Evolutionary conservation across 2,113 vertebrate genomes (phyloP).

Genomic region (Triplophysa rosa): DNA sequence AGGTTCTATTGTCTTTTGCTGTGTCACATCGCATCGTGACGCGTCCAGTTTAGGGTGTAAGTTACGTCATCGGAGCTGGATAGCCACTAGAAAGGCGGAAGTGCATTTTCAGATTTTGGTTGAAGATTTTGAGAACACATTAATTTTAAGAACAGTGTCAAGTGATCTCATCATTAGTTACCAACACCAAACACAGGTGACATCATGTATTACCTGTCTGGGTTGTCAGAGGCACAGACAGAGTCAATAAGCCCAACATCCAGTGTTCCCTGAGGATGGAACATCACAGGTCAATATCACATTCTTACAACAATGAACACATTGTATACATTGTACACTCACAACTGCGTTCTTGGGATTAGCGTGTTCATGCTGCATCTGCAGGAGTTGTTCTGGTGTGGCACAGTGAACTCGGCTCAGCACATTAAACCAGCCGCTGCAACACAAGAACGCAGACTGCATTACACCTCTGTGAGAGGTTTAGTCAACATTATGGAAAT

Average conservation of each 20-base stretch:
- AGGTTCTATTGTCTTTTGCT: too few species aligned
- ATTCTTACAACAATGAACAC: background rate
- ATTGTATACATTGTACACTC: constrained; percentile 59
- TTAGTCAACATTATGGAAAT: constrained; percentile 35
- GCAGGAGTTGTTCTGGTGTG: constrained; percentile 84
- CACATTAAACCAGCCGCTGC: constrained; percentile 88
- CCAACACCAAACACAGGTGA: background rate
- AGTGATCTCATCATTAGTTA: too few species aligned
- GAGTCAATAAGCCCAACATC: constrained; percentile 91
- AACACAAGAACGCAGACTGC: constrained; percentile 30
- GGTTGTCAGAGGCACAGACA: constrained; percentile 90
- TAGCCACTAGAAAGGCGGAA: too few species aligned
- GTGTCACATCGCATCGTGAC: too few species aligned
- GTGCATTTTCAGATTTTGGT: too few species aligned
- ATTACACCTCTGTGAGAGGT: background rate
- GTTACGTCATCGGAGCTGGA: too few species aligned
- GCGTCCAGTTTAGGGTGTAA: too few species aligned
- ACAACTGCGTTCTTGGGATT: constrained; percentile 94
- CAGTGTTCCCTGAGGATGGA: constrained; percentile 79
- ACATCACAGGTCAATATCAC: background rate
- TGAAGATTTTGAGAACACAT: too few species aligned
- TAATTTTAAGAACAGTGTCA: too few species aligned
- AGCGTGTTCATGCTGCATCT: constrained; percentile 91
- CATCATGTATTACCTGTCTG: constrained; percentile 79
- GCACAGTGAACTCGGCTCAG: constrained; percentile 86